Base-by-base conservation (phyloP, 2,797 vertebrate genomes). In the Melopsittacus undulatus region DNA sequence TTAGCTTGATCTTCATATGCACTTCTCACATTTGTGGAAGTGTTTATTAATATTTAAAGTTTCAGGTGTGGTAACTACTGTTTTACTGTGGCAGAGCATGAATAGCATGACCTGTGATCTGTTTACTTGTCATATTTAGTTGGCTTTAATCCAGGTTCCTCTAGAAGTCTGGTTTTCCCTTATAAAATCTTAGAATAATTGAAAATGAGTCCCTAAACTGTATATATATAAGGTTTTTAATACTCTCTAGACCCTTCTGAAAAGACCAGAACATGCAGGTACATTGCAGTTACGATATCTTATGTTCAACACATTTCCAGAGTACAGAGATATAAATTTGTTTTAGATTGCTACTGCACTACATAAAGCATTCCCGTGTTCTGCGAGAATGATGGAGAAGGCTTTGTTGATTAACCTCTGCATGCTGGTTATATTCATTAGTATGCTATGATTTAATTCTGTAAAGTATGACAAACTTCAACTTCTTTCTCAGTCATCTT, bases 31-130 rank as follows among this genome's bases (percentile, higher is more conserved):
- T 63, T 68, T 56, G 49, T 78, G 64, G 72, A 79, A 92, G 82
- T 94, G 90, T 63, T 51, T 82, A 87, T 96, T 97, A 94, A 95
- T 91, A 87, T 87, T 77, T 64, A 54, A 77, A 87, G 59, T 93
- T 96, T 75, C 72, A 94, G 83, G 59, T 89, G 70, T 89, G 63
- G 17, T 94, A 84, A 91, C 91, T 86, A 38, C 76, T 79, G 49
- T 90, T 95, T 91, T 90, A 94, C 66, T 77, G 15, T 92, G 86
- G 87, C 94, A 93, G 93, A 95, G 91, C 92, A 96, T 91, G 89
- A 94, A 84, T 72, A 94, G 90, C 95, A 94, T 96, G 94, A 97
- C 89, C 68, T 86, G 89, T 89, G 89, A 79, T 92, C 22, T 74
- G 27, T 45, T 90, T 95, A 87, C 54, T 84, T 92, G 76, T 89